Percentiles rank a stretch among this genome's conserved stretches.
phyloP scores from a whole-genome alignment of 2,113 vertebrate species.

The Varanus komodoensis region DNA sequence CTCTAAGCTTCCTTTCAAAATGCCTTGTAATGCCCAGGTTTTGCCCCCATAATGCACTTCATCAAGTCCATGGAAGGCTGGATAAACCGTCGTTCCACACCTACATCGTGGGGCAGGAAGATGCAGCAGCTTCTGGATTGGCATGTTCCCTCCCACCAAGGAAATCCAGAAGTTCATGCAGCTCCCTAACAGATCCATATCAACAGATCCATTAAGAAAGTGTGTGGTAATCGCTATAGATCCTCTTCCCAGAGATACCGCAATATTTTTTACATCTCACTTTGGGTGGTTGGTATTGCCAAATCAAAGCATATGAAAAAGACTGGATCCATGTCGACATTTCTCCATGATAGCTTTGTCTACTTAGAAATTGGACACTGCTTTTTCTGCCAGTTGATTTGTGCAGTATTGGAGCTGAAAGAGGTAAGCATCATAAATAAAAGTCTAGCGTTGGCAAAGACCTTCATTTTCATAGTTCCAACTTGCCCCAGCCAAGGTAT shows the following conservation, averaged over 20 bases:
- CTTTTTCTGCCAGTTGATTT: neutral
- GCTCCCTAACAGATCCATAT: too few relatives aligned
- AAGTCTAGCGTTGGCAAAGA: neutral
- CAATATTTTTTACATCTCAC: neutral
- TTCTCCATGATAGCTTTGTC: neutral
- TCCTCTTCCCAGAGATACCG: neutral
- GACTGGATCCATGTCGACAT: neutral
- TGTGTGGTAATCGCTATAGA: neutral
- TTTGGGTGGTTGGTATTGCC: neutral
- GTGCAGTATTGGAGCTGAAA: neutral
- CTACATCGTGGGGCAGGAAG: too few relatives aligned
- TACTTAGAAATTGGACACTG: neutral
- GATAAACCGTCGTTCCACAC: too few relatives aligned
- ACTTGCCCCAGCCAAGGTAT: neutral
- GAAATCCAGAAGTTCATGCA: too few relatives aligned
- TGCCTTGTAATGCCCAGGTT: too few relatives aligned
- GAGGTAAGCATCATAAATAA: conserved; percentile 6
- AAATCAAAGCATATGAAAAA: neutral
- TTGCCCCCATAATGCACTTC: too few relatives aligned
- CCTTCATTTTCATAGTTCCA: neutral
- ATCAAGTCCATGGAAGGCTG: too few relatives aligned
- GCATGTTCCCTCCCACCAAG: too few relatives aligned
- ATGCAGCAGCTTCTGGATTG: too few relatives aligned
- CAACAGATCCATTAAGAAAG: too few relatives aligned
- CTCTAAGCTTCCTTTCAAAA: too few relatives aligned